phyloP scores from a whole-genome alignment of 2,888 invertebrate species.

The Litoditis marina region DNA sequence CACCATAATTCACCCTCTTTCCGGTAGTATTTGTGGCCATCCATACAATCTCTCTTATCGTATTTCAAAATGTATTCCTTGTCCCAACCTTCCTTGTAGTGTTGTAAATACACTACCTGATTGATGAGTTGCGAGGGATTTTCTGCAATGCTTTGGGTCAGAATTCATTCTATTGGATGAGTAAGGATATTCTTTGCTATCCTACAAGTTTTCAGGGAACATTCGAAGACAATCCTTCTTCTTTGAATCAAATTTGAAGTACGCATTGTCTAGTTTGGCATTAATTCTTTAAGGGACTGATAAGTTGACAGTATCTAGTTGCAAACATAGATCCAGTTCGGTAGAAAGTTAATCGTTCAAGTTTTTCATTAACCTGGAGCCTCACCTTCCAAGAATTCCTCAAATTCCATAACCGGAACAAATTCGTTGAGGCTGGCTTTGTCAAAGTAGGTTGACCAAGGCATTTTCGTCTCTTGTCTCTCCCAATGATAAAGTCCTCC shows the following conservation, averaged over 20 bases:
- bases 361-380: too few species aligned
- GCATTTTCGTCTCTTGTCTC: conserved; percentile 60
- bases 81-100: conserved; percentile 80
- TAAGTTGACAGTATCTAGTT: too few species aligned
- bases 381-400: conserved; percentile 74
- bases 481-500: conserved; percentile 85
- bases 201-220: too few species aligned
- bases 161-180: too few species aligned
- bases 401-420: conserved; percentile 82
- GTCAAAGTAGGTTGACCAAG: conserved; percentile 85
- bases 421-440: conserved; percentile 74
- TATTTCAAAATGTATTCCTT: conserved; percentile 79
- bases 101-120: conserved; percentile 77
- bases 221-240: too few species aligned
- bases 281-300: too few species aligned
- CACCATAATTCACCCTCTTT: conserved; percentile 32
- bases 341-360: not conserved
- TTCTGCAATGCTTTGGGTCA: conserved; percentile 5
- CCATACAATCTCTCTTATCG: conserved; percentile 69
- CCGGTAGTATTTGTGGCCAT: conserved; percentile 58
- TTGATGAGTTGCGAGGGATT: conserved; percentile 16
- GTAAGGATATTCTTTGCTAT: too few species aligned
- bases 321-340: too few species aligned
- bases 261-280: too few species aligned
- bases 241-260: too few species aligned